A percentile compares a stretch with the other conserved stretches of the same genome.
Conservation (phyloP, 2,113 vertebrate species). For the Echinops telfairi region DNA sequence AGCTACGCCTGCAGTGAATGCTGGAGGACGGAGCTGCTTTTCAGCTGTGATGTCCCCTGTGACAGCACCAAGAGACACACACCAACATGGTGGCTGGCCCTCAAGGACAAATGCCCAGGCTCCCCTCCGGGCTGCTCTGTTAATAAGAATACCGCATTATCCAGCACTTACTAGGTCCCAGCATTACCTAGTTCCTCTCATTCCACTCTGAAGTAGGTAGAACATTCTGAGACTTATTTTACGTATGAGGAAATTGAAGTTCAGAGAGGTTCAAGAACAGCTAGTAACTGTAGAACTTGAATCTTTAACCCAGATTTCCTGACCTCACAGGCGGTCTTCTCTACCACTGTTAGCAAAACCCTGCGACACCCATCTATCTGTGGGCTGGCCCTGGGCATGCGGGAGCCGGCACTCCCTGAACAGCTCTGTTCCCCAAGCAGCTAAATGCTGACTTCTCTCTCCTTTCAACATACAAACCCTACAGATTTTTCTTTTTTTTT, state of each 20-base stretch:
- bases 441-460: constrained; percentile 15
- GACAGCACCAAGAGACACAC: not conserved
- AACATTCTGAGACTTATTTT: not conserved
- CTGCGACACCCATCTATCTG: not conserved
- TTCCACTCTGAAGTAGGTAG: not conserved
- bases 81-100: not conserved
- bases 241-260: constrained; percentile 21
- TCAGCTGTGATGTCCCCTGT: not conserved
- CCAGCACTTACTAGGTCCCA: not conserved
- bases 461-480: not conserved
- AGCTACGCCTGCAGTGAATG: not conserved
- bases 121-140: not conserved
- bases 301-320: constrained; percentile 6
- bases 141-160: not conserved
- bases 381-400: not conserved
- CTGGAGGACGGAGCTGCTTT: not conserved
- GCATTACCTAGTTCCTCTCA: not conserved
- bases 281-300: not conserved
- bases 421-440: not conserved
- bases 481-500: not conserved
- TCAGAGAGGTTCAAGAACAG: not conserved
- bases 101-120: not conserved
- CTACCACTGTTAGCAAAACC: not conserved
- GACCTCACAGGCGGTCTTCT: not conserved
- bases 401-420: not conserved